Base-by-base conservation (phyloP, 23 tunicate genomes). In the Aplidium turbinatum region DNA sequence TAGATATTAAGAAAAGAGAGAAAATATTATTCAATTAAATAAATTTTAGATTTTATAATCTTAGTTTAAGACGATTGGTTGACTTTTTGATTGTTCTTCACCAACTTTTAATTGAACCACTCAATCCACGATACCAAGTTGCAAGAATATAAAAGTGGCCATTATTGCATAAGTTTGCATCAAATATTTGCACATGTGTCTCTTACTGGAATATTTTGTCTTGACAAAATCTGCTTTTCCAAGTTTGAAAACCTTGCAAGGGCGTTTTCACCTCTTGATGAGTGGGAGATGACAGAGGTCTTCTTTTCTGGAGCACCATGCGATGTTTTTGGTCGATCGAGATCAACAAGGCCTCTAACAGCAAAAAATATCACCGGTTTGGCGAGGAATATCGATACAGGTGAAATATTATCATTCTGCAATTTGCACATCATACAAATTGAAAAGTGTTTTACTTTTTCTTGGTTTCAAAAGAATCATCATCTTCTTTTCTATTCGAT, bases 271-370 rank as follows among this genome's bases (percentile, higher is more conserved):
- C 71, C 71, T 21, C 31, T 26, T 4, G 28, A 27, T 62, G 38
- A 27, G 40, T 20, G 4, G 18, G 38, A 7, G 25, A n/a, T n/a
- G n/a, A n/a, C n/a, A n/a, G n/a, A n/a, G n/a, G n/a, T n/a, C n/a
- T 62, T 31, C 13, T 73, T 22, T 18, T 26, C 81, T 4, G 28
- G 26, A 34, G 38, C 4, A 21, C 81, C 81, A 7, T 57, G 81
- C 23, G 81, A 76, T 21, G 81, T 76, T 60, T 76, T 60, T 58
- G 81, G 81, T 24, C 81, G 30, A 3, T 23, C 38, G 6, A 45
- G 38, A 20, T 56, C 50, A 42, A 42, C 16, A 42, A 11, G 16
- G 16, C 11, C 11, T 16, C 50, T 9, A 42, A 42, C 50, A 13
- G 6, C 21, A 55, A 55, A 20, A 55, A 11, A 55, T 55, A 13